Conservation (phyloP, 1,140 invertebrate species). For the Bombus vancouverensis region DNA sequence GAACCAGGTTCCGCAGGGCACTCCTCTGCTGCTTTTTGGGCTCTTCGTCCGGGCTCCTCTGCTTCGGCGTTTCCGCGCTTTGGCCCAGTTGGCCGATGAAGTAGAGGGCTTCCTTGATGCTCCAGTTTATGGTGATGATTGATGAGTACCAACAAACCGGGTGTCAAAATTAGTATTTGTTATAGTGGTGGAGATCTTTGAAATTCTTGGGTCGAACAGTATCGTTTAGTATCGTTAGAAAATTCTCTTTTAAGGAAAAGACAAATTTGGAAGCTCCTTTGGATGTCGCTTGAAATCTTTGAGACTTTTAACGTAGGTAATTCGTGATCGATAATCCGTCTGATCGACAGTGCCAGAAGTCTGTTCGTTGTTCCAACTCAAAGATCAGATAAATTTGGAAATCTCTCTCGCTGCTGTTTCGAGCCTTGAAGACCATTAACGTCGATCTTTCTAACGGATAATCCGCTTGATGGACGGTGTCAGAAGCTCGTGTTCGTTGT, state of each 20-base stretch:
- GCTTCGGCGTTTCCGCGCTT: conserved; percentile 26
- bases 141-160: neutral
- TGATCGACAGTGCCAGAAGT: neutral
- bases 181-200: neutral
- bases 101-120: neutral
- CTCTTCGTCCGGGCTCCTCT: conserved; percentile 5
- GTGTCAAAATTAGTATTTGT: too few relatives aligned
- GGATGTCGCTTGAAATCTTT: too few relatives aligned
- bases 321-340: neutral
- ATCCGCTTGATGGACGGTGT: too few relatives aligned
- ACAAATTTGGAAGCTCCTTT: too few relatives aligned
- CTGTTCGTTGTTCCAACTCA: neutral
- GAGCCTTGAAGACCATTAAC: neutral
- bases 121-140: conserved; percentile 16
- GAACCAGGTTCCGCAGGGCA: conserved; percentile 64
- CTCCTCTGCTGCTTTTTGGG: conserved; percentile 28
- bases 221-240: too few relatives aligned
- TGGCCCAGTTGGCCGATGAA: conserved; percentile 11
- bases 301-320: neutral
- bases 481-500: neutral
- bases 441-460: neutral
- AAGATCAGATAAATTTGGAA: neutral
- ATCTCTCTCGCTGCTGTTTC: neutral
- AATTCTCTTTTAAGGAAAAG: neutral
- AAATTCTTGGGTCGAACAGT: too few relatives aligned